Base-by-base conservation (phyloP, 2,113 vertebrate genomes). In the Anas platyrhynchos region DNA sequence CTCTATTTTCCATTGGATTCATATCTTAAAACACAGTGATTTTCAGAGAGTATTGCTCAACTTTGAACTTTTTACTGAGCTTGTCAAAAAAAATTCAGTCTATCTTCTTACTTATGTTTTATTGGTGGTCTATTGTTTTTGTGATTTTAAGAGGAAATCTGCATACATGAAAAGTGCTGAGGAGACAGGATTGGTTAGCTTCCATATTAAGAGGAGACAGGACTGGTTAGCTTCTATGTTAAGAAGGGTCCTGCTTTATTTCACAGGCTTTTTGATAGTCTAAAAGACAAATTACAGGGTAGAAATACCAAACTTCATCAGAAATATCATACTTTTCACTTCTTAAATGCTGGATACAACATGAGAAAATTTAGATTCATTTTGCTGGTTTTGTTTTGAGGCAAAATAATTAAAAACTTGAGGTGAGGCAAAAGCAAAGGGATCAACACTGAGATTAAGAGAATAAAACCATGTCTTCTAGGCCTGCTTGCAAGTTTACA, bases 161-260 rank as follows among this genome's bases (percentile, higher is more conserved):
- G 27, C 27, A 83, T 0, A 7, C 4, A 9, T 23, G 5, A 38
- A 22, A 88, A 69, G 11, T 34, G 38, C 5, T 38, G 36, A 82
- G 23, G 11, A 80, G 22, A 61, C 16, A 86, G 54, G 12, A 31
- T 32, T 1, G 36, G 25, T 59, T 48, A 46, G 10, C 16, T 27
- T 61, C 8, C 0, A 0, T 31, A 27, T 31, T 71, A 5, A 34
- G 34, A 34, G 23, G 11, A 80, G 22, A 61, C 16, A 86, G 54
- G 12, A 31, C 29, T 1, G 36, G 25, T 59, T 48, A 46, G 10
- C 16, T 27, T 61, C 8, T 0, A 0, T 31, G 25, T 31, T 71
- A 5, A 36, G 81, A 87, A 11, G 2, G 2, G 23, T 43, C 7
- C 17, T 82, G 31, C n/a, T 55, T 78, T 38, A 71, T 7, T 46